These are phyloP conservation scores for Darwinula stevensoni DNA, from an alignment of 2,888 invertebrate genomes.

Conservation along the genomic window DNA sequence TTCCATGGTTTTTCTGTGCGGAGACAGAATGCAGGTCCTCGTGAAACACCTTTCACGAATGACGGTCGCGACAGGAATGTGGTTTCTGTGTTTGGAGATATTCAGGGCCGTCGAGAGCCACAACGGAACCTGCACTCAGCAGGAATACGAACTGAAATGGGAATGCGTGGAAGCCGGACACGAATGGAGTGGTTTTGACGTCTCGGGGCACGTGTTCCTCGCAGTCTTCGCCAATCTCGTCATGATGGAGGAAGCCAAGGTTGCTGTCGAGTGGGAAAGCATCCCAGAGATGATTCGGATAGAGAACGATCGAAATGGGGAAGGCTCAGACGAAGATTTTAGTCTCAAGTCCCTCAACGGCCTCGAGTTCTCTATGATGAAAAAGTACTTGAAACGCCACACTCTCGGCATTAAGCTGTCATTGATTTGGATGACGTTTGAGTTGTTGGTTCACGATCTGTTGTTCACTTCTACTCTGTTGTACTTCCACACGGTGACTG, in stretches of 20 bases:
- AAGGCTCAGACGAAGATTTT: too few species aligned
- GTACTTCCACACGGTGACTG: conserved; percentile 86
- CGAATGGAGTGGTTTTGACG: conserved; percentile 9
- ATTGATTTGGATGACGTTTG: conserved; percentile 43
- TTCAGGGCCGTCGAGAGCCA: conserved; percentile 53
- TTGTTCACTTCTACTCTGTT: conserved; percentile 75
- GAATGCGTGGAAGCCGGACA: neutral
- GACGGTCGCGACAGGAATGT: conserved; percentile 47
- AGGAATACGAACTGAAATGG: neutral
- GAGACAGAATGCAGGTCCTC: conserved; percentile 30
- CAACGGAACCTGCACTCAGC: conserved; percentile 40
- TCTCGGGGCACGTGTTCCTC: conserved; percentile 64
- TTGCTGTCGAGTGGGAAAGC: conserved; percentile 67
- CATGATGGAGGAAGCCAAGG: conserved; percentile 67
- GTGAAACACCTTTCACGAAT: conserved; percentile 38
- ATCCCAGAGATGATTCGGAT: conserved; percentile 52
- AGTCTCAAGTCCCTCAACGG: too few species aligned
- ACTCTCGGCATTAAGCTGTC: too few species aligned
- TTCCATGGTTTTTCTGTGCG: conserved; percentile 51
- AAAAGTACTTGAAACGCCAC: too few species aligned
- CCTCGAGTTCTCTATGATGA: too few species aligned
- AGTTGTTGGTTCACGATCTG: conserved; percentile 72
- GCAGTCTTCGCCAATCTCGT: conserved; percentile 72
- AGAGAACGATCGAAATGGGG: too few species aligned
- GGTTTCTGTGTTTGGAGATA: conserved; percentile 55